Conservation (phyloP, 2,888 invertebrate genomes). For the Mimachlamys varia region DNA sequence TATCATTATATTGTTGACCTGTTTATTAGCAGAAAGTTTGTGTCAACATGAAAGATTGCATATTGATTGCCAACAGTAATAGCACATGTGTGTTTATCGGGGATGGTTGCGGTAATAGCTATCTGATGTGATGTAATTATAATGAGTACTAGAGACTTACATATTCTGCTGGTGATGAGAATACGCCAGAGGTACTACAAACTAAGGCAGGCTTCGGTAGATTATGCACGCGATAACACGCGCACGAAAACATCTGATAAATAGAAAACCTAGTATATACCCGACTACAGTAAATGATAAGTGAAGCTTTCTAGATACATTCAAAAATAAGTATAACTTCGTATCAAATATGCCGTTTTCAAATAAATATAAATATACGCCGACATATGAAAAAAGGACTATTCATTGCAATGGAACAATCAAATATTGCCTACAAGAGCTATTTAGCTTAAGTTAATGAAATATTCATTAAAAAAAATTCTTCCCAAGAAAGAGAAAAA, state of each 20-base stretch:
- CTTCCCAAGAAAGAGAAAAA: too few relatives aligned
- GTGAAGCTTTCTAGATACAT: too few relatives aligned
- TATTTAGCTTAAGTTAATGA: too few relatives aligned
- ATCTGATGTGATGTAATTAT: slow-evolving; percentile 10
- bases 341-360: too few relatives aligned
- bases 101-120: not conserved
- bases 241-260: not conserved
- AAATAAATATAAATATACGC: too few relatives aligned
- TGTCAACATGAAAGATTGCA: not conserved
- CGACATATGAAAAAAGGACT: too few relatives aligned
- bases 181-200: not conserved
- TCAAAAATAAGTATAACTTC: too few relatives aligned
- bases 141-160: not conserved
- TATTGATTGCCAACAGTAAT: not conserved
- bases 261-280: not conserved
- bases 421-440: too few relatives aligned
- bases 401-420: too few relatives aligned
- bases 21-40: not conserved
- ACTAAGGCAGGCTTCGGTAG: not conserved
- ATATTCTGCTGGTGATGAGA: not conserved
- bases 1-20: not conserved
- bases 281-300: not conserved
- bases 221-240: not conserved
- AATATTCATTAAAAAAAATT: too few relatives aligned
- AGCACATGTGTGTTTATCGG: not conserved